Evolutionary conservation across 2,888 invertebrate species (phyloP).

Genomic region (Cremastobaeus sp.): DNA sequence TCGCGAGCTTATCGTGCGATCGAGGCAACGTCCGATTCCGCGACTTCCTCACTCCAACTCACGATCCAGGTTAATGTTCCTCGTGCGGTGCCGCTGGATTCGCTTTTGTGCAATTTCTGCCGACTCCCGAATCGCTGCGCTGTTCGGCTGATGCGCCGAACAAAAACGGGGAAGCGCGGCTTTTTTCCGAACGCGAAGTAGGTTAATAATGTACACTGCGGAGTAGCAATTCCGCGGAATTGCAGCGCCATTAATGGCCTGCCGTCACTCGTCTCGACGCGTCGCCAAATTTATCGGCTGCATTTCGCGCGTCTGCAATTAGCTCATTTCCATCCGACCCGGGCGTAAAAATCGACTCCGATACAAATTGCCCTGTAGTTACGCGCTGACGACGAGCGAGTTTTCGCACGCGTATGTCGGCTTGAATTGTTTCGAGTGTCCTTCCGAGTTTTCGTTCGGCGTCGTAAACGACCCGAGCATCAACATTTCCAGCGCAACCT

Average conservation of each 20-base stretch:
- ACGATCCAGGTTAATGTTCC: slow-evolving; percentile 44
- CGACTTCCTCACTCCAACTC: slow-evolving; percentile 21
- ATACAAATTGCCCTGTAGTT: too few species aligned
- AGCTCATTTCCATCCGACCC: too few species aligned
- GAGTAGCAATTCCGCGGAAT: slow-evolving; percentile 42
- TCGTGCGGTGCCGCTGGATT: slow-evolving; percentile 25
- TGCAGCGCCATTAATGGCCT: slow-evolving; percentile 40
- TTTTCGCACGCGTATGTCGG: too few species aligned
- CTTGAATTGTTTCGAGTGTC: too few species aligned
- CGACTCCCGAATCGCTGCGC: too few species aligned
- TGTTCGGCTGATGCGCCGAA: too few species aligned
- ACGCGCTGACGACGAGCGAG: too few species aligned
- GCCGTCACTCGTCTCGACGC: slow-evolving; percentile 41
- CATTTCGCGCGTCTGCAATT: too few species aligned
- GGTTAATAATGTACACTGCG: slow-evolving; percentile 57
- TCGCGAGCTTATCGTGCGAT: too few species aligned
- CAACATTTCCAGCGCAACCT: too few species aligned
- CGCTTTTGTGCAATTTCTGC: slow-evolving; percentile 51
- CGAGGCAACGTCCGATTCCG: slow-evolving; percentile 14
- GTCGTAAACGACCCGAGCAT: not conserved
- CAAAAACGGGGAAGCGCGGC: slow-evolving; percentile 9
- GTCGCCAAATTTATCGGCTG: slow-evolving; percentile 50
- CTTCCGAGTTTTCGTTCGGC: not conserved
- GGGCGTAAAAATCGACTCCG: too few species aligned
- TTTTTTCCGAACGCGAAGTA: slow-evolving; percentile 42